Evolutionary conservation across 1,140 invertebrate genomes (phyloP), one percentile per base, ranked within the genome.

Genomic region (Eumaeus atala): DNA sequence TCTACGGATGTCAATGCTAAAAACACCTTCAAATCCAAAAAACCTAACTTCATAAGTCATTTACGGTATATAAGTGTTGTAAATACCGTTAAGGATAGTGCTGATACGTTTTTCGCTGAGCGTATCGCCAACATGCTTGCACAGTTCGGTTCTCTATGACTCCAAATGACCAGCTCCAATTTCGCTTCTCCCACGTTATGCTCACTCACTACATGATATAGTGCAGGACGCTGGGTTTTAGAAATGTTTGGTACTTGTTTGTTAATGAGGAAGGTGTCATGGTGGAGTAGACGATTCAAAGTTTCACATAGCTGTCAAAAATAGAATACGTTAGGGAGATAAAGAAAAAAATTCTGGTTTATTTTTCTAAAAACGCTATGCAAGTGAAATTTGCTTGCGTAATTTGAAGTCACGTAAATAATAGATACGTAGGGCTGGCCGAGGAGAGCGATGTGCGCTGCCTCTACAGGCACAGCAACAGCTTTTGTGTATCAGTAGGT

Each of bases 231-330:
- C 9, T 42, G 49, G 18, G 16, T 33, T 0, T 35, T 47, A 1
- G 56, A 58, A 14, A 47, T n/a, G 17, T 35, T 7, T 42, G 17
- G 14, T 33, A 21, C 7, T 28, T 58, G 28, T 21, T 58, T 58
- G 17, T 51, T 58, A 11, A 58, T 21, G 28, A 58, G 12, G 17
- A 58, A 47, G 35, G 50, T 37, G 9, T 58, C 38, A 7, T 14
- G 49, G 10, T 42, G 40, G 12, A 57, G 12, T 10, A 37, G 9
- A 9, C n/a, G 10, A 17, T 58, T 14, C 16, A 58, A 18, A 36
- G 21, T 33, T 33, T 50, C 48, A 10, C 38, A 47, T 9, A 58
- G 33, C 56, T 58, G 50, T 21, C 10, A 36, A 16, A 33, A 44
- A 44, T n/a, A 28, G 6, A 28, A 28, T 28, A 28, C 21, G 21